phyloP scores from a whole-genome alignment of 2,888 invertebrate genomes.

The Pseudococcus jackbeardsleyi region DNA sequence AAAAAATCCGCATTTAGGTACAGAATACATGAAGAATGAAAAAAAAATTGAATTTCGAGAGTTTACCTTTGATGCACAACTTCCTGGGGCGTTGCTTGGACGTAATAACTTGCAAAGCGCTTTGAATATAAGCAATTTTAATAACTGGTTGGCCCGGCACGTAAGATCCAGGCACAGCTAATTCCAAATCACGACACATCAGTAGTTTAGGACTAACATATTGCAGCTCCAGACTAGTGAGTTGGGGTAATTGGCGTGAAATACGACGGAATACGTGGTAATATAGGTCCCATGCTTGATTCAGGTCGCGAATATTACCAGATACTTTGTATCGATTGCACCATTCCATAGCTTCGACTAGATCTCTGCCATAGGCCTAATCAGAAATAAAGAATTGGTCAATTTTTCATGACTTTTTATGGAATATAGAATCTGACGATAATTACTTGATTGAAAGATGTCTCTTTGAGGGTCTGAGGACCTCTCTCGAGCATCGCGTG shows the following conservation, averaged over 20 bases:
- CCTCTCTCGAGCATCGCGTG: constrained; percentile 95
- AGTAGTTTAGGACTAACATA: constrained; percentile 95
- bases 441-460: constrained; percentile 87
- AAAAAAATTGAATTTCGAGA: too few relatives aligned
- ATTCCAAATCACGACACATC: constrained; percentile 89
- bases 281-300: constrained; percentile 99
- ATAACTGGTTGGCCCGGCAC: constrained; percentile 92
- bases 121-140: constrained; percentile 90
- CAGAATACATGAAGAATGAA: neutral
- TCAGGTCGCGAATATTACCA: constrained; percentile 89
- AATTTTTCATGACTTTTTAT: neutral
- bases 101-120: constrained; percentile 94
- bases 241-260: constrained; percentile 92
- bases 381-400: constrained; percentile 8
- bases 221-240: constrained; percentile 91
- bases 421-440: neutral
- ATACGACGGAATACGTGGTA: constrained; percentile 98
- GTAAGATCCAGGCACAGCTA: constrained; percentile 98
- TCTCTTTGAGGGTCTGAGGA: constrained; percentile 96
- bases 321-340: constrained; percentile 84
- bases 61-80: constrained; percentile 82
- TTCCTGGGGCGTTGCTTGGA: constrained; percentile 98
- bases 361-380: constrained; percentile 91
- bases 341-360: constrained; percentile 95
- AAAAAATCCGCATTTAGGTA: neutral